phyloP scores from a whole-genome alignment of 2,797 vertebrate species.

The Pyrocephalus nanus region DNA sequence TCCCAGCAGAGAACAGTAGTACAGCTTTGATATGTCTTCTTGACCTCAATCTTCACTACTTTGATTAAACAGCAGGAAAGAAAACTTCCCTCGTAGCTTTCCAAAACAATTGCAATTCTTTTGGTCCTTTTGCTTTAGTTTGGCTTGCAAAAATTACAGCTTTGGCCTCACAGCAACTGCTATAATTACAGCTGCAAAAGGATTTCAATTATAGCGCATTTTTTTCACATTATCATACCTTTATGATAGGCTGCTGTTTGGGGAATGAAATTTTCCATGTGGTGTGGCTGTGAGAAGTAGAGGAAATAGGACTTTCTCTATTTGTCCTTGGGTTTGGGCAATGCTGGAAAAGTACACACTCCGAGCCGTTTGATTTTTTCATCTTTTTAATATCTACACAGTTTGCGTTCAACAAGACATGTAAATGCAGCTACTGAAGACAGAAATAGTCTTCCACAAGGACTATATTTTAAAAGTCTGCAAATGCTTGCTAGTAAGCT shows the following conservation, averaged over 20 bases:
- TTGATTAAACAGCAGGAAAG: conserved; percentile 23
- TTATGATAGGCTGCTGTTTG: not conserved
- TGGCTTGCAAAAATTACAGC: conserved; percentile 6
- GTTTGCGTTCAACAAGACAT: not conserved
- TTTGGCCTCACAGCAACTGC: not conserved
- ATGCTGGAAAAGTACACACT: not conserved
- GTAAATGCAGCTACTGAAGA: not conserved
- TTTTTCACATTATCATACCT: not conserved
- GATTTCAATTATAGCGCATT: not conserved
- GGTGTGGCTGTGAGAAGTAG: not conserved
- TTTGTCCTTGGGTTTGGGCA: not conserved
- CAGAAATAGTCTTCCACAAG: not conserved
- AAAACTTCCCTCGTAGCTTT: not conserved
- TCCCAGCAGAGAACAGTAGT: not conserved
- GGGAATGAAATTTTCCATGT: not conserved
- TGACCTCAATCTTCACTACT: not conserved
- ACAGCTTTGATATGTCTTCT: not conserved
- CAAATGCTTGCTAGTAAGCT: not conserved
- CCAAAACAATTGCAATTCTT: conserved; percentile 17
- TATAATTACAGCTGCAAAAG: conserved; percentile 5
- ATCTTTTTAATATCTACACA: not conserved
- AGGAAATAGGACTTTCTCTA: not conserved
- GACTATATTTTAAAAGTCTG: not conserved
- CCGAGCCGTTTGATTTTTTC: accelerated
- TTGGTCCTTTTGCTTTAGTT: conserved; percentile 28